Percentiles rank a stretch among this genome's conserved stretches.
These are phyloP conservation scores for Momotus momota DNA, from an alignment of 2,797 vertebrate genomes.

Conservation along the genomic window DNA sequence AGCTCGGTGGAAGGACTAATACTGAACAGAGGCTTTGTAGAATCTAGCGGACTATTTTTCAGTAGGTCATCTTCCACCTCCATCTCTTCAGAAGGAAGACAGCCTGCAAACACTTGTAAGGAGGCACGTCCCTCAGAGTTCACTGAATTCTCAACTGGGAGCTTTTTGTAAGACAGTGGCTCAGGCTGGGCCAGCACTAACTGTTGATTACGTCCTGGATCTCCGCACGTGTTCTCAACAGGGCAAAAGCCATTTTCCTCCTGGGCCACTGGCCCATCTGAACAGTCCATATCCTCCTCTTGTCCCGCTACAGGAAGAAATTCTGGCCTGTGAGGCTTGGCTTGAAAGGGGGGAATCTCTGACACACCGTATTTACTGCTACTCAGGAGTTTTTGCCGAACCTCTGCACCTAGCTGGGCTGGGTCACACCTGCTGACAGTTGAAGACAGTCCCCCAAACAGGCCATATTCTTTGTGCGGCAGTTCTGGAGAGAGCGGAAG, in stretches of 20 bases:
- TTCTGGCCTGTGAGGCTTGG: conserved; percentile 64
- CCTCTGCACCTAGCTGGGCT: conserved; percentile 76
- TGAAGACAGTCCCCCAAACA: conserved; percentile 73
- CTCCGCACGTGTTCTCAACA: neutral
- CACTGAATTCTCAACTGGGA: conserved; percentile 35
- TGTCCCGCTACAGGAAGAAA: conserved; percentile 61
- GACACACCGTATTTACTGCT: conserved; percentile 87
- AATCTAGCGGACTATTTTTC: conserved; percentile 54
- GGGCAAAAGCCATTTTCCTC: conserved; percentile 79
- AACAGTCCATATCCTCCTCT: conserved; percentile 91
- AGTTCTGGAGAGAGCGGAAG: conserved; percentile 91
- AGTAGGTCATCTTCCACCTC: conserved; percentile 82
- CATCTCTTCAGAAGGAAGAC: conserved; percentile 80
- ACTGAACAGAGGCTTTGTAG: conserved; percentile 62
- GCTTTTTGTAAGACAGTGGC: conserved; percentile 10
- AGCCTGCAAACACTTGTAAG: conserved; percentile 19
- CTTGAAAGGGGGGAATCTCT: conserved; percentile 92
- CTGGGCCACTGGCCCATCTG: conserved; percentile 78
- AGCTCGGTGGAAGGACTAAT: conserved; percentile 22
- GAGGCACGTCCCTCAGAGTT: conserved; percentile 40
- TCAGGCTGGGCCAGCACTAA: conserved; percentile 26
- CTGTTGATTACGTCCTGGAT: neutral
- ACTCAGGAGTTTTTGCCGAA: conserved; percentile 79
- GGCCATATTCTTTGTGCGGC: conserved; percentile 81
- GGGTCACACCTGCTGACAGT: conserved; percentile 78